Evolutionary conservation across 30 jellyfish, hydroid and myxozoan genomes (phyloP).

Genomic region (Chironex yamaguchii): DNA sequence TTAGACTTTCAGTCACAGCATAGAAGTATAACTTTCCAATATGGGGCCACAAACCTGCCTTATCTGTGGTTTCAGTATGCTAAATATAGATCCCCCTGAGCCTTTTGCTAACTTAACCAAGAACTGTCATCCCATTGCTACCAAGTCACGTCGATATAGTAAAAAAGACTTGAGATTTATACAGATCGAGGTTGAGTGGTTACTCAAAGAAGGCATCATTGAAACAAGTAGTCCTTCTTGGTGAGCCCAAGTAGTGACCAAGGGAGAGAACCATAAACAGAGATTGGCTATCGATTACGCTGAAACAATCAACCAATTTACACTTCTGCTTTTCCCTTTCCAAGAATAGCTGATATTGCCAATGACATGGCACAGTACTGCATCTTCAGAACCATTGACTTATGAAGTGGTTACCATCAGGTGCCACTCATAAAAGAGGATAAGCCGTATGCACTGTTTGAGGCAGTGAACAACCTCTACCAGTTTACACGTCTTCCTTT

Average conservation of each 20-base stretch:
- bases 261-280: not conserved
- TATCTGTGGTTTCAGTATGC: no score
- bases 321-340: constrained; percentile 63
- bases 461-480: constrained; percentile 39
- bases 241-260: not conserved
- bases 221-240: not conserved
- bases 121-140: no score
- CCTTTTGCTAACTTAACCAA: no score
- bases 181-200: no score
- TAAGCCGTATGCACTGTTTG: constrained; percentile 33
- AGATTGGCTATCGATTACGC: not conserved
- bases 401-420: constrained; percentile 67
- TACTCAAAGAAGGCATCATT: no score
- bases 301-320: not conserved
- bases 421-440: constrained; percentile 19
- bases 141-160: no score
- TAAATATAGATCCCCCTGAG: no score
- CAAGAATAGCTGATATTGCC: constrained; percentile 46
- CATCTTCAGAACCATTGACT: constrained; percentile 44
- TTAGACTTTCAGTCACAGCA: no score
- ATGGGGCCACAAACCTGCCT: no score
- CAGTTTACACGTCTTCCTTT: constrained; percentile 38
- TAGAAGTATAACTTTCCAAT: no score
- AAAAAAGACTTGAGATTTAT: no score
- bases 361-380: constrained; percentile 34